A percentile compares a stretch with the other conserved stretches of the same genome.
phyloP scores from a whole-genome alignment of 2,888 invertebrate species.

The Luperina testacea region DNA sequence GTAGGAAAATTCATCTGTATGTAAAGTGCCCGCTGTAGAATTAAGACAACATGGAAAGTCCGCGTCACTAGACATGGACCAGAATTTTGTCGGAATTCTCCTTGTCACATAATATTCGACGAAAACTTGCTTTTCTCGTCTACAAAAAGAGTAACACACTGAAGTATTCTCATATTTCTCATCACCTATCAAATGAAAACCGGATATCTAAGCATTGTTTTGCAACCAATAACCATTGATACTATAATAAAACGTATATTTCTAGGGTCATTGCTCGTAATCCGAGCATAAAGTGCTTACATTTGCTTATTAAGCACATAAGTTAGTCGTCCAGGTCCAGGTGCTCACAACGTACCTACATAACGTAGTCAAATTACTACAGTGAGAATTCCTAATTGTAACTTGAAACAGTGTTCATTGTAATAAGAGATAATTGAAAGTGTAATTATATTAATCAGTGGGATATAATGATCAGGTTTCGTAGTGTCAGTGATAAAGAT shows the following conservation, averaged over 20 bases:
- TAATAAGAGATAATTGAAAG: neutral
- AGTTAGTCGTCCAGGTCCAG: conserved; percentile 34
- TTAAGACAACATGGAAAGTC: neutral
- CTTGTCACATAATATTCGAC: neutral
- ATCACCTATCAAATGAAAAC: neutral
- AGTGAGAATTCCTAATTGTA: conserved; percentile 17
- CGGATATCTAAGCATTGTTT: conserved; percentile 3
- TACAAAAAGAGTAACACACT: too few relatives aligned
- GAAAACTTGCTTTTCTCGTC: neutral
- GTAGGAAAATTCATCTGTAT: neutral
- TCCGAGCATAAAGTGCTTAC: conserved; percentile 4
- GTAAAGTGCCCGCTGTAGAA: neutral
- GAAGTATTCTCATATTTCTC: neutral
- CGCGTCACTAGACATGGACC: neutral
- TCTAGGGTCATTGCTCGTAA: conserved; percentile 48
- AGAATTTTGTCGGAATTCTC: neutral
- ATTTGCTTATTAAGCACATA: conserved; percentile 25
- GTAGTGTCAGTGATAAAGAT: neutral
- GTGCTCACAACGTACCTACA: conserved; percentile 28
- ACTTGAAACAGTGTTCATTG: conserved; percentile 30
- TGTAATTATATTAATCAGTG: neutral
- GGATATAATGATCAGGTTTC: neutral
- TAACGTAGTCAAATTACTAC: conserved; percentile 4
- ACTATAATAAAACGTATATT: conserved; percentile 2
- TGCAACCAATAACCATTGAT: conserved; percentile 18